Evolutionary conservation across 1,140 invertebrate species (phyloP), one percentile per base, ranked within the genome.

Genomic region (Ooceraea biroi): DNA sequence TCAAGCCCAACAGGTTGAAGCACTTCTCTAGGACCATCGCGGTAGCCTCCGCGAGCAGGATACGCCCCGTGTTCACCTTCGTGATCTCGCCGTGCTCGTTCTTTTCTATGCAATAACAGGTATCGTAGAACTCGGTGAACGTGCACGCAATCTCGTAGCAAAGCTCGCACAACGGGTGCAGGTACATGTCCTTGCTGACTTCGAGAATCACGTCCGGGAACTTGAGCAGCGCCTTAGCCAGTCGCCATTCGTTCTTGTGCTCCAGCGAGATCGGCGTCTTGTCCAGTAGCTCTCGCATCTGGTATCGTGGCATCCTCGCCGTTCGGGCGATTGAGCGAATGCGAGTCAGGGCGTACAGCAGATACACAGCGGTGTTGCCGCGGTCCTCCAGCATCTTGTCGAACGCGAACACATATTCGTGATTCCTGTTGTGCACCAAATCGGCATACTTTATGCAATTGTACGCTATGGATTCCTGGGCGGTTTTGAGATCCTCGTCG

Each of bases 371-470:
- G 5, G 99, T 99, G 91, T 99, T 99, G 1, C 99, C 99, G 93
- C 98, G 97, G 93, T 99, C 99, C 90, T 99, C 99, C 46, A 99
- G 95, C 99, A 99, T 99, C 94, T 97, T 99, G 91, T 99, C 99
- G 95, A 99, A 99, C 0, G 99, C 99, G 94, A 99, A 99, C 10
- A 99, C 96, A 92, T 99, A 99, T 92, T 99, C 99, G 92, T 98
- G 97, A 73, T 96, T 97, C 74, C 98, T 95, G 93, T 99, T 99
- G 90, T 99, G 98, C 12, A 97, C 97, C 25, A 99, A 95, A 95
- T 99, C 99, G 4, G 99, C 97, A 94, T 99, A 99, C 94, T 99
- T 99, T 61, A 99, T 99, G 91, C 99, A 99, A 3, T 99, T 98
- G 94, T 99, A 99, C 0, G 99, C 99, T 0, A 99, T 96, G 0